Conservation (phyloP, 1,140 invertebrate species). For the Cydia amplana region DNA sequence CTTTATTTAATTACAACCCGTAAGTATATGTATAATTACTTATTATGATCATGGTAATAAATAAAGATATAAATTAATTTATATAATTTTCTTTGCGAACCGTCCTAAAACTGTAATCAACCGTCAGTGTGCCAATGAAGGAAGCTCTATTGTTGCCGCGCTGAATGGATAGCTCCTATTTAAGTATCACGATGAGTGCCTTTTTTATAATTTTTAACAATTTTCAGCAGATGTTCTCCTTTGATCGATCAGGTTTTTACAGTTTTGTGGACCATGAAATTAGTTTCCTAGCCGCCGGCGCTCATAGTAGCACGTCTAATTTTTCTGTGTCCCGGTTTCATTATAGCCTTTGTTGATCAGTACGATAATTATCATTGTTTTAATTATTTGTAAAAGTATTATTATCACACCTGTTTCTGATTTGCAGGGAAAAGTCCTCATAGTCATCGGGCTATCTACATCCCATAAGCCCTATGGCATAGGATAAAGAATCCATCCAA, state of each 20-base stretch:
- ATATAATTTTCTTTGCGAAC: constrained; percentile 48
- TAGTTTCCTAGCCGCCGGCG: constrained; percentile 46
- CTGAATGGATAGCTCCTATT: constrained; percentile 78
- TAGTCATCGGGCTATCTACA: too few relatives aligned
- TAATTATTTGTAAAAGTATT: background rate
- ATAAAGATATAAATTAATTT: constrained; percentile 35
- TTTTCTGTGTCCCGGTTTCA: constrained; percentile 3
- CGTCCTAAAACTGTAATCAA: constrained; percentile 68
- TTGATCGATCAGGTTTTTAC: constrained; percentile 67
- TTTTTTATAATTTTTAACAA: constrained; percentile 74
- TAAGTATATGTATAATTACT: too few relatives aligned
- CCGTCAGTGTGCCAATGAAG: constrained; percentile 76
- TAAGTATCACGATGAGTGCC: constrained; percentile 63
- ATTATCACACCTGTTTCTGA: too few relatives aligned
- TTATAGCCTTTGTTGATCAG: background rate
- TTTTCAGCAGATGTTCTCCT: constrained; percentile 75
- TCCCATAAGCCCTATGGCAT: too few relatives aligned
- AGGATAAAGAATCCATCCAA: background rate
- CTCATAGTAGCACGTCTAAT: constrained; percentile 34
- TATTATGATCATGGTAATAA: constrained; percentile 36
- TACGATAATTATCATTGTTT: background rate
- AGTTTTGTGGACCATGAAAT: constrained; percentile 70
- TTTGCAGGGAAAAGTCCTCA: too few relatives aligned
- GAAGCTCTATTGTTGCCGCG: constrained; percentile 72
- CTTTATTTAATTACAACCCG: too few relatives aligned